Evolutionary conservation across 2,888 invertebrate species (phyloP), one percentile per base, ranked within the genome.

Genomic region (Pegoplata infirma): DNA sequence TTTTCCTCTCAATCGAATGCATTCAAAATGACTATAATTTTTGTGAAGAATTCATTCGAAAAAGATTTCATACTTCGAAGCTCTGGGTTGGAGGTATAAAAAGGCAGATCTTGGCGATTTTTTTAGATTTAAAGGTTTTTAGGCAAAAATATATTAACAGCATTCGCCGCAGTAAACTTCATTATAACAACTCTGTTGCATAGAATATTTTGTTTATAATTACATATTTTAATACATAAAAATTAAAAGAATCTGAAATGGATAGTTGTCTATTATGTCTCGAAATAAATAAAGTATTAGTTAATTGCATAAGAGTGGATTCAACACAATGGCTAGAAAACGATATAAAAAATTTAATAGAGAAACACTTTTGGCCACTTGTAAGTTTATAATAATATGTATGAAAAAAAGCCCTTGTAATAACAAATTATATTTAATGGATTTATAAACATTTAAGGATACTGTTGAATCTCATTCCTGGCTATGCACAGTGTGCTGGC

Each of bases 401-500:
- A 1, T 32, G 32, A 32, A 32, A 32, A 32, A 32, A 10, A 10
- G 10, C 12, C 5, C 36, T 40, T 1, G 0, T 6, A n/a, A 40
- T n/a, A 0, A 5, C n/a, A 40, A n/a, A 40, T 12, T 40, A n/a
- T n/a, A n/a, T n/a, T n/a, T 40, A 5, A n/a, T 3, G 36, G 1
- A 40, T 12, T n/a, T n/a, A 40, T 3, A 40, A 12, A 40, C n/a
- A 32, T 40, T 63, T 51, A 46, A 68, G 67, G 19, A 68, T 21
- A 36, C 56, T 3, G 36, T 68, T n/a, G 4, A 49, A 14, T 36
- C 25, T 19, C n/a, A 14, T 14, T 56, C 56, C 10, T 78, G 80
- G n/a, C 79, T 86, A 10, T 86, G 86, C 59, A 66, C 64, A 5
- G 63, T 81, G 0, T 86, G 86, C 63, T 86, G 86, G 86, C 68